Percentiles rank a stretch among this genome's conserved stretches.
These are phyloP conservation scores for chimpanzee (Pan troglodytes) DNA, from an alignment of 2,113 vertebrate genomes.

Conservation along the genomic window NHGRI_mPanTro3-v2.1_pri NC_072418.2:34180501-34181000, in stretches of 20 bases:
- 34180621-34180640: slow-evolving; percentile 73
- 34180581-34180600: background rate
- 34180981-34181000: background rate
- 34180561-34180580: slow-evolving; percentile 52
- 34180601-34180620: slow-evolving; percentile 63
- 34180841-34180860: background rate
- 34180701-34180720: background rate
- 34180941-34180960: background rate
- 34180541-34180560: slow-evolving; percentile 29
- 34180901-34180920: background rate
- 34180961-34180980: background rate
- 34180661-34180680: slow-evolving; percentile 71
- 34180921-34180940: background rate
- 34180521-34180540: background rate
- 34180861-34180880: accelerated
- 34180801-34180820: accelerated
- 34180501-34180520: background rate
- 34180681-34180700: background rate
- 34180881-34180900: background rate
- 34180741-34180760: background rate
- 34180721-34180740: background rate
- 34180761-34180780: background rate
- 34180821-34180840: background rate
- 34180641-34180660: slow-evolving; percentile 74
- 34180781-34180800: background rate